phyloP scores from a whole-genome alignment of 2,888 invertebrate species.

The Lordiphosa andalusiaca region DNA sequence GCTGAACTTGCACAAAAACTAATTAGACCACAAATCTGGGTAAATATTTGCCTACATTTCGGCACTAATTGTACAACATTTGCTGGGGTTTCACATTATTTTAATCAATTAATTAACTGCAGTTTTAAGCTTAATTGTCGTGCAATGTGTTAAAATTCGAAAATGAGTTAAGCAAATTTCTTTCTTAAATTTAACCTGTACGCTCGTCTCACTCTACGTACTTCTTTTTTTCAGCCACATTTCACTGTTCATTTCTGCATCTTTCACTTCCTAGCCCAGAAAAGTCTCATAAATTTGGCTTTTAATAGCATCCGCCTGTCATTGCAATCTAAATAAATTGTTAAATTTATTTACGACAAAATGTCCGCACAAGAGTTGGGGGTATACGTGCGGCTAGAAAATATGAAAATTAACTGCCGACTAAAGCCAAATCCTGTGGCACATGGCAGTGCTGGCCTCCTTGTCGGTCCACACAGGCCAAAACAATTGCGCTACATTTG shows the following conservation, averaged over 20 bases:
- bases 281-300: constrained; percentile 67
- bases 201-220: constrained; percentile 43
- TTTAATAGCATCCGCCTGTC: constrained; percentile 76
- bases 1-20: constrained; percentile 8
- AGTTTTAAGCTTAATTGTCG: constrained; percentile 2
- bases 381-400: constrained; percentile 62
- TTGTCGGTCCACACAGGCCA: constrained; percentile 23
- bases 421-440: constrained; percentile 67
- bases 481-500: constrained; percentile 69
- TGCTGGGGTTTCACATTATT: background rate
- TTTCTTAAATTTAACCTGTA: background rate
- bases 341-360: constrained; percentile 76
- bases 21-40: constrained; percentile 2
- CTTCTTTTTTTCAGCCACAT: constrained; percentile 27
- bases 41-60: constrained; percentile 6
- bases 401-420: constrained; percentile 77
- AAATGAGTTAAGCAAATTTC: background rate
- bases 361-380: constrained; percentile 42
- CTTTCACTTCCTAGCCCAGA: constrained; percentile 22
- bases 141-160: background rate
- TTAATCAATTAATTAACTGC: constrained; percentile 16
- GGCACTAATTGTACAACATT: constrained; percentile 3
- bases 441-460: constrained; percentile 27
- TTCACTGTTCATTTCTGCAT: constrained; percentile 29
- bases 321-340: constrained; percentile 77